Conservation (phyloP, 2,888 invertebrate genomes). For the Latrodectus elegans region DNA sequence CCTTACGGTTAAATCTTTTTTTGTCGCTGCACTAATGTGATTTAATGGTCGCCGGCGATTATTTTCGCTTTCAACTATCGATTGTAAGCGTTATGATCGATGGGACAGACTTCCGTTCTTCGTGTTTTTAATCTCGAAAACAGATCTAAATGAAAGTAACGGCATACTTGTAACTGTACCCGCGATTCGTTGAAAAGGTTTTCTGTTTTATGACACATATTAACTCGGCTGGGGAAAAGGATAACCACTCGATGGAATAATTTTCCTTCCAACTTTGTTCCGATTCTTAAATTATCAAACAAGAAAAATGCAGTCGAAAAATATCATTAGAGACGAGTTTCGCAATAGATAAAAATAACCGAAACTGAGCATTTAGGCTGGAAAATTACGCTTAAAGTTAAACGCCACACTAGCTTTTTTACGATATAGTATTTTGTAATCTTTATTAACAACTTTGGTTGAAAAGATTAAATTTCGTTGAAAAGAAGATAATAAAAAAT, state of each 20-base stretch:
- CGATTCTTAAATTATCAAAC: constrained; percentile 2
- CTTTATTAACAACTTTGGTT: too few relatives aligned
- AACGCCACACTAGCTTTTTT: too few relatives aligned
- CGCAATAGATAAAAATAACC: background rate
- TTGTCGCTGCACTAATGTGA: background rate
- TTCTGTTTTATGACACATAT: constrained; percentile 7
- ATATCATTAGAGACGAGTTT: background rate
- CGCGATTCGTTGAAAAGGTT: constrained; percentile 13
- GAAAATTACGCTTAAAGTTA: too few relatives aligned
- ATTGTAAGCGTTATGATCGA: constrained; percentile 35
- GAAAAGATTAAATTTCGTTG: too few relatives aligned
- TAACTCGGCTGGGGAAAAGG: background rate
- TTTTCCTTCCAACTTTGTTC: background rate
- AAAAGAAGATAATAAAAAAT: too few relatives aligned
- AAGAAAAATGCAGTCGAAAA: background rate
- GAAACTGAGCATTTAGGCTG: too few relatives aligned
- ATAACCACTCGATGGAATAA: background rate
- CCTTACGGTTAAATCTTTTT: background rate
- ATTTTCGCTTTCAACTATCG: constrained; percentile 19
- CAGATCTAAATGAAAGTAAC: constrained; percentile 37
- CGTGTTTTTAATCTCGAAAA: background rate
- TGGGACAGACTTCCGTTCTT: constrained; percentile 1
- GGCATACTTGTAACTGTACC: constrained; percentile 3
- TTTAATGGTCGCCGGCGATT: background rate
- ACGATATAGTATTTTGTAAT: too few relatives aligned